Conservation (phyloP, 2,888 invertebrate genomes). For the Orthosia incerta region DNA sequence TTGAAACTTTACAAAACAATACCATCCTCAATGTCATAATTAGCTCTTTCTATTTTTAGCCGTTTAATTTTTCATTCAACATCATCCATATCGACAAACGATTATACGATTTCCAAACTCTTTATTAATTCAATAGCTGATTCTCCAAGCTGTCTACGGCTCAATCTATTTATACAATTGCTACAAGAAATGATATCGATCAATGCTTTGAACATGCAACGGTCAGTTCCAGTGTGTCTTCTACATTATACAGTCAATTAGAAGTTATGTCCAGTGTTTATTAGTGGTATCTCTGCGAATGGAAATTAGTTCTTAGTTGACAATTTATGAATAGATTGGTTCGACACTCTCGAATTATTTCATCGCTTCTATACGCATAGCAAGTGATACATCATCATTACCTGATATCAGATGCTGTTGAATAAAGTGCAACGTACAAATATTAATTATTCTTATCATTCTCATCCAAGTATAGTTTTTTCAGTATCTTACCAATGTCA, state of each 20-base stretch:
- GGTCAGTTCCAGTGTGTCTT: conserved; percentile 47
- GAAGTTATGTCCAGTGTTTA: conserved; percentile 42
- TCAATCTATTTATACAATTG: conserved; percentile 54
- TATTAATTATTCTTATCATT: conserved; percentile 30
- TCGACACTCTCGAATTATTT: conserved; percentile 48
- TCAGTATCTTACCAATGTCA: not conserved
- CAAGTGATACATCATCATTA: conserved; percentile 49
- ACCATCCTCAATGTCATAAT: not conserved
- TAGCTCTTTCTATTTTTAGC: conserved; percentile 1
- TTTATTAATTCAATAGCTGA: conserved; percentile 48
- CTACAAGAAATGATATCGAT: conserved; percentile 51
- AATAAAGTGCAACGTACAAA: conserved; percentile 20
- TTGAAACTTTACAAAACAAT: not conserved
- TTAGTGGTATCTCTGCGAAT: conserved; percentile 47
- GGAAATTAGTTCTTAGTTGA: conserved; percentile 24
- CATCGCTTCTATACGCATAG: conserved; percentile 28
- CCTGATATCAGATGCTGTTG: conserved; percentile 23
- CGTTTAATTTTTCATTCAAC: conserved; percentile 38
- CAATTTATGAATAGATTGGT: conserved; percentile 28
- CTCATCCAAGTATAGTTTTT: conserved; percentile 16
- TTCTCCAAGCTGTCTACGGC: conserved; percentile 46
- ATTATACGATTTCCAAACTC: conserved; percentile 41
- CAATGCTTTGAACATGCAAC: conserved; percentile 44
- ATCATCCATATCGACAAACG: conserved; percentile 40
- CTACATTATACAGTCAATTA: conserved; percentile 42